phyloP scores from a whole-genome alignment of 2,113 vertebrate species.

The Oncorhynchus kisutch region DNA sequence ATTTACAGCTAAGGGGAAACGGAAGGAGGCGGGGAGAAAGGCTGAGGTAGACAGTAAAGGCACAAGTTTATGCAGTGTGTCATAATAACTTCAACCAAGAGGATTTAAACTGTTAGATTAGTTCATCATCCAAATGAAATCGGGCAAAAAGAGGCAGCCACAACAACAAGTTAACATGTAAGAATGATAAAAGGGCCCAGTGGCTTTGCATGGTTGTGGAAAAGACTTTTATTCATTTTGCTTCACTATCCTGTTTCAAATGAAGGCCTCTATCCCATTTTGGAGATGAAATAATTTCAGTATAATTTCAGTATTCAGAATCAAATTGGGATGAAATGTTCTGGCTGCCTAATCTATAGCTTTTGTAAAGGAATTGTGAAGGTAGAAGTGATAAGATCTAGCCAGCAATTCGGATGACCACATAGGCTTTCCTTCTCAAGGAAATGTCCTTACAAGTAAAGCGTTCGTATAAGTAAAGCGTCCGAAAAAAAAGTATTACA shows the following conservation, averaged over 20 bases:
- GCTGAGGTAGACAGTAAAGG: conserved; percentile 52
- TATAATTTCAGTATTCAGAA: conserved; percentile 10
- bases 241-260: conserved; percentile 41
- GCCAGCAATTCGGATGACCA: neutral
- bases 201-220: conserved; percentile 31
- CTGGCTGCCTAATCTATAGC: neutral
- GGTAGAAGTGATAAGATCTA: neutral
- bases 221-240: conserved; percentile 51
- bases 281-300: neutral
- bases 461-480: conserved; percentile 17
- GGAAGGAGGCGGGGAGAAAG: conserved; percentile 25
- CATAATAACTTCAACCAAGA: conserved; percentile 62
- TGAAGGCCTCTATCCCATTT: conserved; percentile 12
- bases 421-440: neutral
- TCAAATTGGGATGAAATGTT: neutral
- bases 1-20: conserved; percentile 55
- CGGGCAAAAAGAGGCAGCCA: conserved; percentile 37
- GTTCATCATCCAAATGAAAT: conserved; percentile 22
- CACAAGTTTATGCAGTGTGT: conserved; percentile 62
- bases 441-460: conserved; percentile 29
- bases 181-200: conserved; percentile 45
- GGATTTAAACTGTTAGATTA: conserved; percentile 24
- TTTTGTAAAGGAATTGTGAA: too few relatives aligned
- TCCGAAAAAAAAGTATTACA: conserved; percentile 43
- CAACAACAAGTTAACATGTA: conserved; percentile 60